A percentile compares a stretch with the other conserved stretches of the same genome.
Conservation (phyloP, 2,113 vertebrate genomes). For the Phrynocephalus versicolor region DNA sequence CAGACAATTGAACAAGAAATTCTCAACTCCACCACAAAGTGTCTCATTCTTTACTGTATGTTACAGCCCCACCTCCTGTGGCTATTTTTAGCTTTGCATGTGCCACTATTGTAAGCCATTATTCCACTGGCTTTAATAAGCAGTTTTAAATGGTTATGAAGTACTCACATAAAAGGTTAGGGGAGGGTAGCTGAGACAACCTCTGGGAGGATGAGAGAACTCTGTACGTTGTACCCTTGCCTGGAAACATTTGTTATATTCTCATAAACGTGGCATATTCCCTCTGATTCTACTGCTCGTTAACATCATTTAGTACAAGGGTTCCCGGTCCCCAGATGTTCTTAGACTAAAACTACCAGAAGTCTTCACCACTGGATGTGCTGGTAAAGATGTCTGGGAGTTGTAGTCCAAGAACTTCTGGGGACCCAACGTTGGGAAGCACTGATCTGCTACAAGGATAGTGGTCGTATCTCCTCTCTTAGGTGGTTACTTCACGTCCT, state of each 20-base stretch:
- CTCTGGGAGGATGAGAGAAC: background rate
- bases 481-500: too few species aligned
- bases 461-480: too few species aligned
- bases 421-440: too few species aligned
- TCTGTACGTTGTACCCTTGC: background rate
- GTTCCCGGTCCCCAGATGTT: too few species aligned
- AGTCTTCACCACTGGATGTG: too few species aligned
- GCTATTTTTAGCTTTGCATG: conserved; percentile 67
- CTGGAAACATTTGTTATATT: background rate
- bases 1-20: conserved; percentile 34
- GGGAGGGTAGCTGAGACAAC: background rate
- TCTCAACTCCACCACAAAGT: conserved; percentile 56
- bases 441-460: too few species aligned
- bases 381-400: too few species aligned
- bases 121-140: conserved; percentile 61
- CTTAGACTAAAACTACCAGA: too few species aligned
- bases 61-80: conserved; percentile 45
- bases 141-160: conserved; percentile 62
- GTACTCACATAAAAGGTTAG: background rate
- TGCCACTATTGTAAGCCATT: conserved; percentile 40
- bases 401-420: too few species aligned
- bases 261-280: too few species aligned
- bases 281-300: background rate
- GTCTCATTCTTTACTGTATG: conserved; percentile 45
- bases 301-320: background rate